phyloP scores from a whole-genome alignment of 2,797 vertebrate species.

The Tadarida brasiliensis region DNA sequence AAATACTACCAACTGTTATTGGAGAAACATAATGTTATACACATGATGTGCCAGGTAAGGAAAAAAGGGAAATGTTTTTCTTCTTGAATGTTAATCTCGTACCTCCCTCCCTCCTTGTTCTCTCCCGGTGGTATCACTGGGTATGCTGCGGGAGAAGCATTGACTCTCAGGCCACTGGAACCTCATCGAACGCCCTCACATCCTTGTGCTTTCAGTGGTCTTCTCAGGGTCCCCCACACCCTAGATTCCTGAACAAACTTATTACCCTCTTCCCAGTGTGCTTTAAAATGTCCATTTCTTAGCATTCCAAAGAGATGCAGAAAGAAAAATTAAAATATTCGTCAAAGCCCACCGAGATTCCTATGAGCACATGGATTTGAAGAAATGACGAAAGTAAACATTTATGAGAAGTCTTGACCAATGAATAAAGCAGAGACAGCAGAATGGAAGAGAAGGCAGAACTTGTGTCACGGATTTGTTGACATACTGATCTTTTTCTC shows the following conservation, averaged over 20 bases:
- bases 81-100: background rate
- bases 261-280: background rate
- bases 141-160: too few species aligned
- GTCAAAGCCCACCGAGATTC: background rate
- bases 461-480: background rate
- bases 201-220: background rate
- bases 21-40: conserved; percentile 57
- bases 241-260: background rate
- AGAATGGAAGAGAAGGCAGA: background rate
- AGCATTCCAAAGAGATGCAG: background rate
- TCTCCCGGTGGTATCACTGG: background rate
- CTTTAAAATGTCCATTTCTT: background rate
- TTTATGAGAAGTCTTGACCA: background rate
- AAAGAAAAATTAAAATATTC: background rate
- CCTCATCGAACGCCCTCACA: background rate
- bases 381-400: background rate
- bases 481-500: conserved; percentile 37
- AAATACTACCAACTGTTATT: conserved; percentile 51
- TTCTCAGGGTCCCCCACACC: background rate
- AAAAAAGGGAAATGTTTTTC: background rate
- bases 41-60: conserved; percentile 55
- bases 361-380: background rate
- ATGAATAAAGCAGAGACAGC: background rate
- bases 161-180: background rate
- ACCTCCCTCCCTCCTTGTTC: background rate